Base-by-base conservation (phyloP, 2,797 vertebrate genomes). In the Muraenolepis orangiensis region DNA sequence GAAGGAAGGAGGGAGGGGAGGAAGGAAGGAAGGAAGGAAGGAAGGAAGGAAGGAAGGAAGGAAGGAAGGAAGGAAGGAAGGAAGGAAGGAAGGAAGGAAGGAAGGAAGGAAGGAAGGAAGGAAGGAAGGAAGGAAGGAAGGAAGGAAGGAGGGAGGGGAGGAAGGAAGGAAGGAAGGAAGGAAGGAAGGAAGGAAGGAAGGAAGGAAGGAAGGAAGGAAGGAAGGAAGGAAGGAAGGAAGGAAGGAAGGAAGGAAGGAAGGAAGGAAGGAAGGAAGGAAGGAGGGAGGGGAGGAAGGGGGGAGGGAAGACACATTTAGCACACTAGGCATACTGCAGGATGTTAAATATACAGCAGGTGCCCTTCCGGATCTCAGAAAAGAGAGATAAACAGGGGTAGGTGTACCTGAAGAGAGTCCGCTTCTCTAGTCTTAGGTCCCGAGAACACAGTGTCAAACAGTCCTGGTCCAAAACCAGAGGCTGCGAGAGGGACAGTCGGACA, bases 391-490 rank as follows among this genome's bases (percentile, higher is more conserved):
- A 38, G 31, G 34, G 20, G 18, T 31, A 32, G 30, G 69, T 6
- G 40, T 85, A 92, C 98, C 98, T 95, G 93, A 99, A 99, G 85
- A 99, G 93, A 80, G 98, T 98, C 64, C 97, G 96, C 85, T 95
- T 98, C 85, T 99, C 98, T 84, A 99, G 93, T 75, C 97, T 93
- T 68, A 99, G 94, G 83, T 98, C 95, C 78, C 97, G 93, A 42
- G 96, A 96, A 74, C 95, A 96, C 84, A 99, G 80, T 70, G 98
- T 97, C 86, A 96, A 94, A 82, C 97, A 98, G 93, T 99, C 98
- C 86, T 99, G 98, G 79, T 99, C 96, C 88, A 99, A 88, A 73
- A 98, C 96, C 83, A 99, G 95, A 73, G 98, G 98, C 98, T 99
- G 18, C 46, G 30, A 61, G 42, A 32, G 67, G 46, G 42, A 38